phyloP scores from a whole-genome alignment of 2,797 vertebrate genomes.

The Pangasius krempfi region DNA sequence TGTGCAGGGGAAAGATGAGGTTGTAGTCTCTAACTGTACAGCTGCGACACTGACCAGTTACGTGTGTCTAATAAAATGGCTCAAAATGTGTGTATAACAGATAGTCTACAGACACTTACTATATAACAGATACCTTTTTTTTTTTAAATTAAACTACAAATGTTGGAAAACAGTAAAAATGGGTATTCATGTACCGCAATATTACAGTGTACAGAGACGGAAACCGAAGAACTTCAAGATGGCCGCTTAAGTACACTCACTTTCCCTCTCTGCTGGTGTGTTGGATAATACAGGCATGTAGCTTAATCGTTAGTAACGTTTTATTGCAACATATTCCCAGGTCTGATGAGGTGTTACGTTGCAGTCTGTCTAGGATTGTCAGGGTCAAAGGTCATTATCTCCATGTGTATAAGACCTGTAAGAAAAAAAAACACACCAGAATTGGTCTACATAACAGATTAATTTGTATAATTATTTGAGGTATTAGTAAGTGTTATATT shows the following conservation, averaged over 20 bases:
- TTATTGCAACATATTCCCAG: neutral
- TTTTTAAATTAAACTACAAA: neutral
- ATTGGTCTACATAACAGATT: neutral
- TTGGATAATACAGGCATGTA: neutral
- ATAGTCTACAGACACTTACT: too few relatives aligned
- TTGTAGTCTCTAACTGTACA: neutral
- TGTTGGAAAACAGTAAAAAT: neutral
- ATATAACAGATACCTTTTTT: neutral
- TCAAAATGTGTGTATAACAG: neutral
- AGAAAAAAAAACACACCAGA: neutral
- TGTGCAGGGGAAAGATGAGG: neutral
- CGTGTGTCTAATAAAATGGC: neutral
- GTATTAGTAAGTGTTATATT: neutral
- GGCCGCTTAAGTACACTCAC: neutral
- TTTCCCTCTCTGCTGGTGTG: neutral
- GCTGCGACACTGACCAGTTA: neutral
- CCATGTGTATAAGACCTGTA: slow-evolving; percentile 75
- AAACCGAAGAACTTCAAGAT: neutral
- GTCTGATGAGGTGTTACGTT: neutral
- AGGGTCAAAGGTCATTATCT: slow-evolving; percentile 83
- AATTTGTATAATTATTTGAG: neutral
- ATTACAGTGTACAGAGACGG: neutral
- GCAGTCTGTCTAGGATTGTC: slow-evolving; percentile 71
- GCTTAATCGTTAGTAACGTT: neutral
- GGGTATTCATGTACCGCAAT: neutral